Evolutionary conservation across 2,797 vertebrate species (phyloP).

Genomic region (Carcharodon carcharias): DNA sequence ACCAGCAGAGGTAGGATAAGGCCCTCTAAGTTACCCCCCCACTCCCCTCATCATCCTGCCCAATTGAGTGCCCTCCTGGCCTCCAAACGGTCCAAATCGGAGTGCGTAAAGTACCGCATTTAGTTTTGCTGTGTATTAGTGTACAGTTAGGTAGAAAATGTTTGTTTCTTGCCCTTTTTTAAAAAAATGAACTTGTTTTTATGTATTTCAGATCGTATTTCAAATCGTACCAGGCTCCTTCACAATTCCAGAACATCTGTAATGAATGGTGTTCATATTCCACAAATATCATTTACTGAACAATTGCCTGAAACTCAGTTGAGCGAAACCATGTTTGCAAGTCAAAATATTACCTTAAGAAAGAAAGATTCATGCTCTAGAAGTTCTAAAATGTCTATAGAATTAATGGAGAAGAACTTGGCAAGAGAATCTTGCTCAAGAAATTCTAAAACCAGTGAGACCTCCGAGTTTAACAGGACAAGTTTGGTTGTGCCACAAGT

Average conservation of each 20-base stretch:
- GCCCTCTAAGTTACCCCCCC: too few relatives aligned
- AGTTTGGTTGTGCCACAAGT: not conserved
- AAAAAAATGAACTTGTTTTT: not conserved
- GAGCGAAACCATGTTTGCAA: not conserved
- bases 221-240: not conserved
- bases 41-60: too few relatives aligned
- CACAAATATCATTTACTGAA: not conserved
- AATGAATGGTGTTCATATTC: not conserved
- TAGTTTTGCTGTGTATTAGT: not conserved
- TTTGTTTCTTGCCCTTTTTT: not conserved
- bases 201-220: constrained; percentile 18
- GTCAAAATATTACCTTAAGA: constrained; percentile 18
- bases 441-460: not conserved
- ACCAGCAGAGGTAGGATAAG: too few relatives aligned
- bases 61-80: not conserved
- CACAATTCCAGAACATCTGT: not conserved
- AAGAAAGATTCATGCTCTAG: not conserved
- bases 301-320: not conserved
- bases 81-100: not conserved
- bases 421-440: not conserved
- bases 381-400: not conserved
- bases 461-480: not conserved
- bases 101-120: not conserved
- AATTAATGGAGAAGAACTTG: not conserved
- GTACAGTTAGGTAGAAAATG: not conserved